Percentiles rank a stretch among this genome's conserved stretches.
Conservation (phyloP, 2,888 invertebrate species). For the Meteorus cinctellus region DNA sequence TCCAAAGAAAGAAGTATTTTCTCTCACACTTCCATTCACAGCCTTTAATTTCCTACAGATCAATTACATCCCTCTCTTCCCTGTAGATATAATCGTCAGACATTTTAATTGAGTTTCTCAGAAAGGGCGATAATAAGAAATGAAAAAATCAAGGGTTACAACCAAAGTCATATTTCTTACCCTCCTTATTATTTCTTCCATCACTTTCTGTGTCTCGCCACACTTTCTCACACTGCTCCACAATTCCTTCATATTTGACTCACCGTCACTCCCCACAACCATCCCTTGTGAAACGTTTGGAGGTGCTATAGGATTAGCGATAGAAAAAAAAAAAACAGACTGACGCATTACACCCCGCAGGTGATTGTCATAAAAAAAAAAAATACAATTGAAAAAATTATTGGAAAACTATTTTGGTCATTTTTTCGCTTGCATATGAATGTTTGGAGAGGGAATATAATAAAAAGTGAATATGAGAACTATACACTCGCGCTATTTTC, state of each 20-base stretch:
- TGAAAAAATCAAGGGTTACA: conserved; percentile 41
- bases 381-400: too few relatives aligned
- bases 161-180: conserved; percentile 26
- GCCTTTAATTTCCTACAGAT: not conserved
- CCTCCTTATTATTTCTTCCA: not conserved
- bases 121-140: conserved; percentile 47
- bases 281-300: too few relatives aligned
- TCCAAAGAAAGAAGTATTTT: not conserved
- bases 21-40: not conserved
- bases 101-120: conserved; percentile 56
- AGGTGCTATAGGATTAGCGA: too few relatives aligned
- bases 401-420: too few relatives aligned
- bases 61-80: not conserved
- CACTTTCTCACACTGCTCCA: not conserved
- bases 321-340: too few relatives aligned
- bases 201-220: not conserved
- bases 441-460: conserved; percentile 46
- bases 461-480: conserved; percentile 57
- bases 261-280: too few relatives aligned
- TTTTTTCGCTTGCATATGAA: not conserved
- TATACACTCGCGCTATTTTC: conserved; percentile 44
- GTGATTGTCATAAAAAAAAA: too few relatives aligned
- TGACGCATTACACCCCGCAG: too few relatives aligned
- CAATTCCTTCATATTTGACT: too few relatives aligned
- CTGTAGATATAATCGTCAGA: conserved; percentile 24